Evolutionary conservation across 2,797 vertebrate species (phyloP).

Genomic region (Peromyscus eremicus): DNA sequence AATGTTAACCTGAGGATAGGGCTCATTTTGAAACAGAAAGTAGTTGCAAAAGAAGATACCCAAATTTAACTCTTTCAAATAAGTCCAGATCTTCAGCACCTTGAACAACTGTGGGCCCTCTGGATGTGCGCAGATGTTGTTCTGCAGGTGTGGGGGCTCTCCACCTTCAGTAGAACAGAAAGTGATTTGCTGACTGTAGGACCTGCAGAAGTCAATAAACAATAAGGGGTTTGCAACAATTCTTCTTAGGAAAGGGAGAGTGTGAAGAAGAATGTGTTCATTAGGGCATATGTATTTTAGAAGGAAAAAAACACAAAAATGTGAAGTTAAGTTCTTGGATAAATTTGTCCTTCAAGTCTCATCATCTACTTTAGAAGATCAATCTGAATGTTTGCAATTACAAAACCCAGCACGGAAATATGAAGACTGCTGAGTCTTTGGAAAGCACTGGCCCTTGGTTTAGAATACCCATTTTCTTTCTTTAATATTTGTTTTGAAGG

Average conservation of each 20-base stretch:
- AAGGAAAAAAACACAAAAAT: conserved; percentile 15
- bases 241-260: neutral
- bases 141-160: neutral
- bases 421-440: conserved; percentile 65
- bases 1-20: neutral
- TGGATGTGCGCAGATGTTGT: neutral
- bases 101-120: neutral
- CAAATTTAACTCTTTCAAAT: neutral
- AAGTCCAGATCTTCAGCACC: neutral
- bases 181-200: neutral
- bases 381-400: conserved; percentile 63
- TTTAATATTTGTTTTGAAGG: conserved; percentile 66
- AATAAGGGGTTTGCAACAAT: neutral
- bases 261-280: neutral
- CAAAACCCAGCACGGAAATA: conserved; percentile 66
- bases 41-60: neutral
- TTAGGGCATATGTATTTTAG: neutral
- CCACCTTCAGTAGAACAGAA: neutral
- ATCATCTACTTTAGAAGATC: conserved; percentile 58
- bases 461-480: conserved; percentile 80
- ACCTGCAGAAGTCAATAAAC: neutral
- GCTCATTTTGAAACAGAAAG: neutral
- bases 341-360: conserved; percentile 43
- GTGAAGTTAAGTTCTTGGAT: conserved; percentile 12
- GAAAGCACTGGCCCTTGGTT: conserved; percentile 60